Evolutionary conservation across 2,113 vertebrate genomes (phyloP).

Genomic region (Burhinus oedicnemus): DNA sequence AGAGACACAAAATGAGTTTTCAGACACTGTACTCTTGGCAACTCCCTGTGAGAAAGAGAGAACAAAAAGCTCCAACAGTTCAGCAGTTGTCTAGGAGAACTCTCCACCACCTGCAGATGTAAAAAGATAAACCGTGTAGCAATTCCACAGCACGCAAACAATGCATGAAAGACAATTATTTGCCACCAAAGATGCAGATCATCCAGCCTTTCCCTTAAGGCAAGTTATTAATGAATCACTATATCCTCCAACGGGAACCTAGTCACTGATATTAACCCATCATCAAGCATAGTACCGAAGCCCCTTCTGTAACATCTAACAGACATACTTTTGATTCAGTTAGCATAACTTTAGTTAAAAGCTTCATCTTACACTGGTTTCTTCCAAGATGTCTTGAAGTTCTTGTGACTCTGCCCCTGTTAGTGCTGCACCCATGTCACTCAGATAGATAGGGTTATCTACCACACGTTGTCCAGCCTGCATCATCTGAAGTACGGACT

Average conservation of each 20-base stretch:
- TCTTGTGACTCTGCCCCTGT: slow-evolving; percentile 95
- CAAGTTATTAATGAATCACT: not conserved
- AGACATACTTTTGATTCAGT: not conserved
- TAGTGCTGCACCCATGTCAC: slow-evolving; percentile 96
- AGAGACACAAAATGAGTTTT: not conserved
- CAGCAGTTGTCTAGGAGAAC: not conserved
- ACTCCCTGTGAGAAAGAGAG: not conserved
- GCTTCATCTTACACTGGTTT: slow-evolving; percentile 86
- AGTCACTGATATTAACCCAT: not conserved
- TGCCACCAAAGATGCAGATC: not conserved
- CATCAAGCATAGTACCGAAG: not conserved
- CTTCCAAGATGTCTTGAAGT: slow-evolving; percentile 94
- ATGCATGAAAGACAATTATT: accelerated
- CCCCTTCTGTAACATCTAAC: not conserved
- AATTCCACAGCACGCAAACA: not conserved
- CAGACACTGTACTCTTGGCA: not conserved
- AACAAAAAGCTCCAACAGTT: not conserved
- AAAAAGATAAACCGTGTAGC: not conserved
- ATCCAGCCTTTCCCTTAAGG: not conserved
- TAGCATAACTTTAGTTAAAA: not conserved
- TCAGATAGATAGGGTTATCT: slow-evolving; percentile 97
- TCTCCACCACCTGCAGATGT: not conserved
- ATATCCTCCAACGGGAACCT: not conserved
- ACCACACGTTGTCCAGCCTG: slow-evolving; percentile 96
- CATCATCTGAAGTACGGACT: slow-evolving; percentile 99